Percentiles rank a stretch among this genome's conserved stretches.
These are phyloP conservation scores for Hirtodrosophila histrioides DNA, from an alignment of 2,888 invertebrate species.

Conservation along the genomic window DNA sequence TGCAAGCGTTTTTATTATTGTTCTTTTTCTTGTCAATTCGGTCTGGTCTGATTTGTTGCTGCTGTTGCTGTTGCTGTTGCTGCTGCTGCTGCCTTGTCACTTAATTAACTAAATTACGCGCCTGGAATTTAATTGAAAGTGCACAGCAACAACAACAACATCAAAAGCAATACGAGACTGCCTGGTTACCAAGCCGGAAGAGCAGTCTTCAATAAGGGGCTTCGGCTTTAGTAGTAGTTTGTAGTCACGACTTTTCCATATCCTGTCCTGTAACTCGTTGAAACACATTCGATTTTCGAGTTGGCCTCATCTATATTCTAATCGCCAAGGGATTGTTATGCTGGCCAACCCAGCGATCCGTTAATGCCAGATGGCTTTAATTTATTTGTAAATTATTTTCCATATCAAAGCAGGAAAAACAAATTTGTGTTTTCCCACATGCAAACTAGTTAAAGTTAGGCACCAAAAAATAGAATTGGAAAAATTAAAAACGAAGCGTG, in stretches of 20 bases:
- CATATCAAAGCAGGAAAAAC: conserved; percentile 76
- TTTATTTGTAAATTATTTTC: conserved; percentile 78
- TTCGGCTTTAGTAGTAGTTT: conserved; percentile 13
- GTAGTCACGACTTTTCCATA: conserved; percentile 46
- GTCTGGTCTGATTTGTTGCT: conserved; percentile 49
- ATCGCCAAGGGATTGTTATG: conserved; percentile 8
- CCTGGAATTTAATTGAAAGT: conserved; percentile 79
- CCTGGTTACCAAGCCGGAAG: conserved; percentile 40
- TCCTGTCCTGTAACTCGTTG: conserved; percentile 25
- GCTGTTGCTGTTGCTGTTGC: conserved; percentile 14
- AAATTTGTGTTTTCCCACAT: conserved; percentile 57
- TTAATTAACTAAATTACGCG: conserved; percentile 84
- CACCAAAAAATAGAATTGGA: conserved; percentile 10
- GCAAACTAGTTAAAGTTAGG: conserved; percentile 47
- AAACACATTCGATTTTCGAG: conserved; percentile 12
- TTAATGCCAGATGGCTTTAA: conserved; percentile 78
- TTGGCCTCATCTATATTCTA: conserved; percentile 16
- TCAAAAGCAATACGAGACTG: conserved; percentile 8
- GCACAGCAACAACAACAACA: conserved; percentile 30
- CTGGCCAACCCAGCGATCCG: conserved; percentile 41
- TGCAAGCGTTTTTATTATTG: conserved; percentile 71
- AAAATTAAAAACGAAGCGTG: conserved; percentile 53
- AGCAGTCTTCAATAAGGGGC: conserved; percentile 1
- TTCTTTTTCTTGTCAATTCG: conserved; percentile 58
- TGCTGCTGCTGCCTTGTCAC: conserved; percentile 25